These are phyloP conservation scores for Chaitophorus viminalis DNA, from an alignment of 2,888 invertebrate species.

Conservation along the genomic window DNA sequence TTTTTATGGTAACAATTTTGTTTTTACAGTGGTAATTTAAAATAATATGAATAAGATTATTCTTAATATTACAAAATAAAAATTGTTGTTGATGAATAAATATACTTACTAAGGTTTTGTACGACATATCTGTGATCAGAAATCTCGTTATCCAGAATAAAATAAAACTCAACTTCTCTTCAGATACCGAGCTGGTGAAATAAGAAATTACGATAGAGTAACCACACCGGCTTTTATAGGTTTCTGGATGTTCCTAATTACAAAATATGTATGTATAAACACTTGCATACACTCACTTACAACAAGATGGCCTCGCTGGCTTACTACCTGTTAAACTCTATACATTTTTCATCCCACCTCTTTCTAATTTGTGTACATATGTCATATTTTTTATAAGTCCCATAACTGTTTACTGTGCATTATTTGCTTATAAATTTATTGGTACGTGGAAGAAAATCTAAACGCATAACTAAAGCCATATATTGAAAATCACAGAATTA, in stretches of 20 bases:
- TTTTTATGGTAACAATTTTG: too few relatives aligned
- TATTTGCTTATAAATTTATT: too few relatives aligned
- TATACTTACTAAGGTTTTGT: constrained; percentile 35
- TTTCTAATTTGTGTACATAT: background rate
- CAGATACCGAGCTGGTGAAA: background rate
- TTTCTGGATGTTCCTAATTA: background rate
- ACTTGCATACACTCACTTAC: background rate
- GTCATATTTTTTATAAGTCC: background rate
- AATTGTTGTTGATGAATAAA: too few relatives aligned
- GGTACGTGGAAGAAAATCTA: too few relatives aligned
- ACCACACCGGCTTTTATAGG: background rate
- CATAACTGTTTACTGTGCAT: background rate
- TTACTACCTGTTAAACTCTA: constrained; percentile 21
- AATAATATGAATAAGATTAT: too few relatives aligned
- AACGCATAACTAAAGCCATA: too few relatives aligned
- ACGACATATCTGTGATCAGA: background rate
- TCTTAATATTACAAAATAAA: too few relatives aligned
- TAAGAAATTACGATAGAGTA: constrained; percentile 14
- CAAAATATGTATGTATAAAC: background rate
- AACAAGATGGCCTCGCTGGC: constrained; percentile 11
- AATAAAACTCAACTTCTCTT: constrained; percentile 1
- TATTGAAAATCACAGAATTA: too few relatives aligned
- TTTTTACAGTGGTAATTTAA: too few relatives aligned
- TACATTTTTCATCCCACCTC: background rate
- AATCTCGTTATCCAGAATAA: background rate